phyloP scores from a whole-genome alignment of 92 coral and sea anemone genomes.

The Montipora capitata region DNA sequence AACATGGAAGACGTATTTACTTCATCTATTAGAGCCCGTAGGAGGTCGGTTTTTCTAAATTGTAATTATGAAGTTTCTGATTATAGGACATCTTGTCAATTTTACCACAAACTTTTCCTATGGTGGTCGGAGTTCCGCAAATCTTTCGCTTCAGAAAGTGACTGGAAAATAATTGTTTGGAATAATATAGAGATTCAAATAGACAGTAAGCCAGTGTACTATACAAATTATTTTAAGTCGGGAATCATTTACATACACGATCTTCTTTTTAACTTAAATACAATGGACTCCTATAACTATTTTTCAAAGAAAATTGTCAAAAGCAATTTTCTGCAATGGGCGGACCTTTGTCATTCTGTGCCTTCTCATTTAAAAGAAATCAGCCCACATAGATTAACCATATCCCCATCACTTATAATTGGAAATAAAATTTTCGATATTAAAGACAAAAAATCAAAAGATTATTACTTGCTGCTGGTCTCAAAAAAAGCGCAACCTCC shows the following conservation, averaged over 20 bases:
- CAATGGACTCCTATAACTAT: not conserved
- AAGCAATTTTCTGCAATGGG: not conserved
- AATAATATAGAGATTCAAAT: slow-evolving; percentile 29
- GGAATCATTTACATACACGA: slow-evolving; percentile 7
- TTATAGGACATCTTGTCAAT: slow-evolving; percentile 4
- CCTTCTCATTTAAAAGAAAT: not conserved
- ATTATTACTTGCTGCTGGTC: not conserved
- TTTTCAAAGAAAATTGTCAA: not conserved
- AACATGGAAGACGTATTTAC: slow-evolving; percentile 18
- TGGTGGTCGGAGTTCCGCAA: slow-evolving; percentile 35
- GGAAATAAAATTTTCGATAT: no score
- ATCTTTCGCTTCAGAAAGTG: slow-evolving; percentile 2
- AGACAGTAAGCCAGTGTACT: slow-evolving; percentile 25
- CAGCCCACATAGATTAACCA: no score
- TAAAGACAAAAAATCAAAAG: no score
- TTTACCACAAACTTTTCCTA: slow-evolving; percentile 6
- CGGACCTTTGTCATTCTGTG: not conserved
- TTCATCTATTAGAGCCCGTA: no score
- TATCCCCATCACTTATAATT: no score
- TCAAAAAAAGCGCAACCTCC: no score
- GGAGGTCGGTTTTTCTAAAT: not conserved
- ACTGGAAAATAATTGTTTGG: slow-evolving; percentile 32
- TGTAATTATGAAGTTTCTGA: slow-evolving; percentile 1
- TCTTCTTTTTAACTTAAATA: not conserved
- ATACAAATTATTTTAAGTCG: not conserved